Evolutionary conservation across 2,797 vertebrate species (phyloP), one percentile per base, ranked within the genome.

Genomic region (Malacoraja senta): DNA sequence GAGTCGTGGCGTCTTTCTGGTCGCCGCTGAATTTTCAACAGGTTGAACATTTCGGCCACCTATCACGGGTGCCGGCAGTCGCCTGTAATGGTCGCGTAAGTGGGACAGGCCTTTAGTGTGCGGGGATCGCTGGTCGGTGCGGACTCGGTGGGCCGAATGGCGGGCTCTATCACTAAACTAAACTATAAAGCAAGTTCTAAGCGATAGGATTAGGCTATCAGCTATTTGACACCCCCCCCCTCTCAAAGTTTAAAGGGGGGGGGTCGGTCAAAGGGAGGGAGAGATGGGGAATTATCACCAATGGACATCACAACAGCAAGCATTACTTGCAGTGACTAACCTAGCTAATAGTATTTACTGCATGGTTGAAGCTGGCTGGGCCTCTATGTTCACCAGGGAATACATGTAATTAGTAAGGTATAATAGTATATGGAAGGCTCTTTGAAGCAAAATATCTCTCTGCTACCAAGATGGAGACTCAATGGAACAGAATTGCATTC

Each of bases 341-440:
- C 68, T 76, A 74, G 90, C 71, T 92, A 92, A 92, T 92, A 92
- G 90, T 76, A 92, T 92, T 92, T 92, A 76, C 90, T 76, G 90
- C 71, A 74, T 76, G 90, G 90, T n/a, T 92, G 12, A 71, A 12
- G 12, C 71, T 92, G 71, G 72, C 90, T 76, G 38, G 74, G 38
- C 44, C 29, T 53, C 9, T n/a, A 53, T 6, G 44, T 38, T n/a
- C 90, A 72, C 90, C 90, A 74, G 90, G 90, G 90, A 92, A 92
- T 92, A 92, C 72, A 72, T 92, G 72, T 58, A 92, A 92, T 92
- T 92, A 92, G 90, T 92, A 76, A 76, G 58, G 38, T 53, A 92
- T 92, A 92, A 92, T 92, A 92, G 90, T 92, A 92, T 92, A 58
- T 92, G 90, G 90, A 76, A 76, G 68, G 26, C 90, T 44, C 38